Conservation (phyloP, 2,888 invertebrate genomes). For the Mesopsocus fuscifrons region DNA sequence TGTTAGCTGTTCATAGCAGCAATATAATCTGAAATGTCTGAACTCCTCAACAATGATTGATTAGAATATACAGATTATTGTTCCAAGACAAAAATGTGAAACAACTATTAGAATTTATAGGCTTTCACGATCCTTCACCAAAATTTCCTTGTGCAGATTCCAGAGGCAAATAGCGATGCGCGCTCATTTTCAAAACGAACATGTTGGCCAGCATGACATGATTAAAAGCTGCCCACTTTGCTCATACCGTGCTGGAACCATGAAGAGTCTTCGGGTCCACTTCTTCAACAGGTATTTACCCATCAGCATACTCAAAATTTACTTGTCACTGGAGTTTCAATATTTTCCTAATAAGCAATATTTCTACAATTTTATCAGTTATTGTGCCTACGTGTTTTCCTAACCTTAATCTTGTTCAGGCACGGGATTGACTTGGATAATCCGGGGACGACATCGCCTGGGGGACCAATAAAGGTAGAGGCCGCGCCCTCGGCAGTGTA, state of each 20-base stretch:
- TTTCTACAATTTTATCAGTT: constrained; percentile 1
- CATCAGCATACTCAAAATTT: constrained; percentile 2
- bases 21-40: no score
- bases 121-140: no score
- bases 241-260: constrained; percentile 71
- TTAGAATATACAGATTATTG: no score
- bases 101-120: no score
- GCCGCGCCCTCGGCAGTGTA: constrained; percentile 42
- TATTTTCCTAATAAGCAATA: constrained; percentile 3
- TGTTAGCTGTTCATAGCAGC: no score
- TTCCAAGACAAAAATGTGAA: no score
- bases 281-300: constrained; percentile 59
- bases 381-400: constrained; percentile 8
- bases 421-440: constrained; percentile 82
- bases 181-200: constrained; percentile 84
- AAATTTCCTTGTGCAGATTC: no score
- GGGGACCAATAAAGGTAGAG: constrained; percentile 28
- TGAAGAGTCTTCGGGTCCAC: constrained; percentile 77
- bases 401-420: constrained; percentile 26
- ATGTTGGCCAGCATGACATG: constrained; percentile 76
- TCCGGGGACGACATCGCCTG: constrained; percentile 33
- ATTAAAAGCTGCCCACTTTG: constrained; percentile 81
- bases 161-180: constrained; percentile 86
- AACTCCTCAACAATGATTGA: no score
- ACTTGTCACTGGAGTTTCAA: not conserved